Percentiles rank a stretch among this genome's conserved stretches.
Evolutionary conservation across 1,140 invertebrate species (phyloP).

Genomic region (Drosophila auraria): DNA sequence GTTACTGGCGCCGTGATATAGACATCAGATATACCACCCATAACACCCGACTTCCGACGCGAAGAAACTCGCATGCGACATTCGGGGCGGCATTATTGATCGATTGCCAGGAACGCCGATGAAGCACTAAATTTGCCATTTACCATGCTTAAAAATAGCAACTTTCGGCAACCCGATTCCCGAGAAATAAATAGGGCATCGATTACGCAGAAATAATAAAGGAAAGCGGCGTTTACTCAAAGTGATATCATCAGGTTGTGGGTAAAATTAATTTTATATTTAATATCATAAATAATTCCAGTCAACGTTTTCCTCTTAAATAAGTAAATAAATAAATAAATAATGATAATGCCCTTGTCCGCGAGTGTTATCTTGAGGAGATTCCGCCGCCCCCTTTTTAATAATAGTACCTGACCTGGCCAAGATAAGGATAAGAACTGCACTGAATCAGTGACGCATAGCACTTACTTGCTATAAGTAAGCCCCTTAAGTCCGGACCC

Average conservation of each 20-base stretch:
- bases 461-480: slow-evolving; percentile 5
- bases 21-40: slow-evolving; percentile 3
- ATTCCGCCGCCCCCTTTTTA: background rate
- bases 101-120: slow-evolving; percentile 46
- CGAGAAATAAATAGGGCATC: slow-evolving; percentile 25
- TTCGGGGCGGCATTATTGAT: slow-evolving; percentile 40
- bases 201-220: slow-evolving; percentile 2
- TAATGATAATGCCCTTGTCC: background rate
- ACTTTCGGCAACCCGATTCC: slow-evolving; percentile 55
- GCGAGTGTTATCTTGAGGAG: slow-evolving; percentile 5
- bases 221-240: background rate
- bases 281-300: background rate
- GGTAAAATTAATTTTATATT: background rate
- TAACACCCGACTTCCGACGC: slow-evolving; percentile 16
- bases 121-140: slow-evolving; percentile 18
- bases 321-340: background rate
- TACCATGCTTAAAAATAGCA: slow-evolving; percentile 55
- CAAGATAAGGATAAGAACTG: slow-evolving; percentile 57
- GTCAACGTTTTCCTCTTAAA: background rate
- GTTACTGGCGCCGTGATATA: slow-evolving; percentile 37
- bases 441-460: slow-evolving; percentile 54
- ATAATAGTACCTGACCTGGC: slow-evolving; percentile 21
- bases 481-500: slow-evolving; percentile 8
- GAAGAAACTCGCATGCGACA: slow-evolving; percentile 43
- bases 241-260: slow-evolving; percentile 43